A percentile compares a stretch with the other conserved stretches of the same genome.
phyloP scores from a whole-genome alignment of 2,888 invertebrate genomes.

The Lamproptera curius region DNA sequence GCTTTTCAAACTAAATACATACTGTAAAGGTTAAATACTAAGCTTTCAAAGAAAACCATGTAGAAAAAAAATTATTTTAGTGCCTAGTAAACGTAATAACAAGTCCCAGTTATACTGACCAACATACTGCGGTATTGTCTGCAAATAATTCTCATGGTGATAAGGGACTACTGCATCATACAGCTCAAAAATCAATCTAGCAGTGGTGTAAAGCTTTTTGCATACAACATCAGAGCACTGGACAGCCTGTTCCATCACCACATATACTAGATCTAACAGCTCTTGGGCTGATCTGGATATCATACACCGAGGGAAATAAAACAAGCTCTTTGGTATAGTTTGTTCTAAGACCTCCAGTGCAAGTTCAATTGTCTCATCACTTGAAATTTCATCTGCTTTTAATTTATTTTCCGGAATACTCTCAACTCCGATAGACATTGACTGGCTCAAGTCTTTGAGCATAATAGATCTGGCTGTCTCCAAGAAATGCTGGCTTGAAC shows the following conservation, averaged over 20 bases:
- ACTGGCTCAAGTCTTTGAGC: conserved; percentile 88
- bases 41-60: no score
- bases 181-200: conserved; percentile 85
- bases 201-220: conserved; percentile 82
- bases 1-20: no score
- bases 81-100: no score
- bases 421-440: conserved; percentile 77
- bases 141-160: conserved; percentile 87
- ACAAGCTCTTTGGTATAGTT: conserved; percentile 61
- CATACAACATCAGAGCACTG: conserved; percentile 80
- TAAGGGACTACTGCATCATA: conserved; percentile 88
- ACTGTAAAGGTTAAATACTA: no score
- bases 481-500: conserved; percentile 84
- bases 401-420: conserved; percentile 42
- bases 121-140: conserved; percentile 92
- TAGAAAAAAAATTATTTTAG: no score
- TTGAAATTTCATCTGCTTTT: conserved; percentile 20
- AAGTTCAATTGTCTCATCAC: conserved; percentile 45
- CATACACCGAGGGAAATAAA: conserved; percentile 75
- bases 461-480: conserved; percentile 84
- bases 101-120: conserved; percentile 76
- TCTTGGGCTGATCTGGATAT: conserved; percentile 81
- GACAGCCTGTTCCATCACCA: conserved; percentile 82
- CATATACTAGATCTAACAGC: conserved; percentile 79
- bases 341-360: conserved; percentile 58